These are phyloP conservation scores for Eupeodes latifasciatus DNA, from an alignment of 2,888 invertebrate genomes.

Conservation along the genomic window DNA sequence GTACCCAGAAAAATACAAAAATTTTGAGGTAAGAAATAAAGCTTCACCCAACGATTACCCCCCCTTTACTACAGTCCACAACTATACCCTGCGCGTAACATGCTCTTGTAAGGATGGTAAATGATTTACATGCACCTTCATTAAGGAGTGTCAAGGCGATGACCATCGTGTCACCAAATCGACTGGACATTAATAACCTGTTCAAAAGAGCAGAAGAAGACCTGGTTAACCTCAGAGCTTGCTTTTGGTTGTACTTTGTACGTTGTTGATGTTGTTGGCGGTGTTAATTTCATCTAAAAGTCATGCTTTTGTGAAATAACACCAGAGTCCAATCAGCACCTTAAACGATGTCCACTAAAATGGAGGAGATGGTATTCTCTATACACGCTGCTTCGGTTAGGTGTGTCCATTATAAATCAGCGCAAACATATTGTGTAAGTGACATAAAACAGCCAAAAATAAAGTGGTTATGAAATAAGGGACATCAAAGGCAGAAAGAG, in stretches of 20 bases:
- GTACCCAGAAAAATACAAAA: slow-evolving; percentile 9
- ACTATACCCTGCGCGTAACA: not conserved
- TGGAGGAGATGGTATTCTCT: not conserved
- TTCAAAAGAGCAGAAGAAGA: slow-evolving; percentile 36
- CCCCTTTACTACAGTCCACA: too few relatives aligned
- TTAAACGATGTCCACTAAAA: slow-evolving; percentile 58
- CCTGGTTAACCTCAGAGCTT: not conserved
- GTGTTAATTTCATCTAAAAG: slow-evolving; percentile 47
- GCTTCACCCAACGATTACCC: slow-evolving; percentile 32
- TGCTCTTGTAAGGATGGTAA: not conserved
- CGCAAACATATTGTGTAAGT: slow-evolving; percentile 41
- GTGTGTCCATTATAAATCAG: slow-evolving; percentile 55
- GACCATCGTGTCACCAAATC: slow-evolving; percentile 62
- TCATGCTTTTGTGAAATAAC: slow-evolving; percentile 13
- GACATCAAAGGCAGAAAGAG: slow-evolving; percentile 51
- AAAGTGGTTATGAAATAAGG: slow-evolving; percentile 58
- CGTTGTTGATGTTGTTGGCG: not conserved
- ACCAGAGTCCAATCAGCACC: slow-evolving; percentile 54
- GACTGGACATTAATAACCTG: slow-evolving; percentile 57
- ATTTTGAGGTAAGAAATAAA: not conserved
- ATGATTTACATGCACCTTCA: slow-evolving; percentile 65
- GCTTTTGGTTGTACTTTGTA: not conserved
- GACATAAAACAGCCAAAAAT: slow-evolving; percentile 64
- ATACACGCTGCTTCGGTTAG: slow-evolving; percentile 13
- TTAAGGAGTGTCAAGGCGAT: slow-evolving; percentile 69